These are phyloP conservation scores for Centropus unirufus DNA, from an alignment of 2,113 vertebrate species.

Conservation along the genomic window DNA sequence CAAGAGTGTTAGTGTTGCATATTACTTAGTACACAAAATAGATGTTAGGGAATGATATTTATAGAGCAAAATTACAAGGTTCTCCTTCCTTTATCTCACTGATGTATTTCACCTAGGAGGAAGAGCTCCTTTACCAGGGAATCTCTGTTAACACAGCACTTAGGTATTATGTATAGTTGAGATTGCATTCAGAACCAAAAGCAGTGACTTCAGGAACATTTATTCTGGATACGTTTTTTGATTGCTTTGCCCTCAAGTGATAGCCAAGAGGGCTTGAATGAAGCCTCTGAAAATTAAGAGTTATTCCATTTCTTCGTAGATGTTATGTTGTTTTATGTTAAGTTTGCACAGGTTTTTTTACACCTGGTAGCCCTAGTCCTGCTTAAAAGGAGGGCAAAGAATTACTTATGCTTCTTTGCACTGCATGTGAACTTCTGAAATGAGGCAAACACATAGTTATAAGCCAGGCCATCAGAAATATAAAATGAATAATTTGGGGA, in stretches of 20 bases:
- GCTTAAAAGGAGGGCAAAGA: neutral
- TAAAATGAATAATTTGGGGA: neutral
- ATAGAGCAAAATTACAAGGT: neutral
- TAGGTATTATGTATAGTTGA: neutral
- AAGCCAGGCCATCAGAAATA: neutral
- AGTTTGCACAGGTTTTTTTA: neutral
- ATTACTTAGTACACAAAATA: neutral
- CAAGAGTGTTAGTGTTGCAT: neutral
- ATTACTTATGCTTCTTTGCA: neutral
- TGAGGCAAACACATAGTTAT: neutral
- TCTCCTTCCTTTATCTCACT: neutral
- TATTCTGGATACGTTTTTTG: neutral
- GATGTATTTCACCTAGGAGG: neutral
- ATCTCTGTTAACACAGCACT: neutral
- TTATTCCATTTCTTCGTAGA: neutral
- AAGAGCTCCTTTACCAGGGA: neutral
- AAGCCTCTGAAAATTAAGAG: neutral
- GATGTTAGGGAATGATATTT: neutral
- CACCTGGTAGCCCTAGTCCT: neutral
- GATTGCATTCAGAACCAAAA: neutral
- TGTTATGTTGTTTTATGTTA: neutral
- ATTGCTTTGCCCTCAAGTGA: neutral
- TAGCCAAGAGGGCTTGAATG: neutral
- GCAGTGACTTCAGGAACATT: neutral
- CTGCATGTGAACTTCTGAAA: neutral